Evolutionary conservation across 2,888 invertebrate species (phyloP).

Genomic region (Hemicrepidius hirtus): DNA sequence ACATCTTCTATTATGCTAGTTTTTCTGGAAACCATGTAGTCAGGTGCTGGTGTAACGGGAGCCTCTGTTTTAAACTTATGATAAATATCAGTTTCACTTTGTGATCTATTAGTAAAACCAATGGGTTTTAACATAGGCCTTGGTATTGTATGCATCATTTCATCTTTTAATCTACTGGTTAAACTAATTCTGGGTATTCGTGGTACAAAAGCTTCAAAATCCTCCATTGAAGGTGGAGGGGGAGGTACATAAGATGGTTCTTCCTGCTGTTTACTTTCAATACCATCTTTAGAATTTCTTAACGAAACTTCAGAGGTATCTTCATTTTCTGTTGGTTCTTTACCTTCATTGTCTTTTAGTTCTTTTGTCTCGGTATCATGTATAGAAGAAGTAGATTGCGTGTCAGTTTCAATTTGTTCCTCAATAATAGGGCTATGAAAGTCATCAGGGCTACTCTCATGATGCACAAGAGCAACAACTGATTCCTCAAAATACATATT

Average conservation of each 20-base stretch:
- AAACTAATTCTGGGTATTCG: slow-evolving; percentile 26
- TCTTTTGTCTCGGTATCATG: background rate
- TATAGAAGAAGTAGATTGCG: background rate
- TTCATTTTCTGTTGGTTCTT: too few relatives aligned
- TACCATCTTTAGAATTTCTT: background rate
- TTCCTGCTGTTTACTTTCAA: background rate
- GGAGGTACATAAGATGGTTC: slow-evolving; percentile 20
- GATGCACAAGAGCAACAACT: slow-evolving; percentile 76
- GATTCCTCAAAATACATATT: slow-evolving; percentile 70
- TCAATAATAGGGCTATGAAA: slow-evolving; percentile 44
- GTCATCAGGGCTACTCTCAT: slow-evolving; percentile 71
- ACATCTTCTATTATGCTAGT: slow-evolving; percentile 29
- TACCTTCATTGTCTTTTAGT: background rate
- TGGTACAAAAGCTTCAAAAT: slow-evolving; percentile 50
- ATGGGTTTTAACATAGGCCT: slow-evolving; percentile 1
- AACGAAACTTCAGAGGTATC: background rate
- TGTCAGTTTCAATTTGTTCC: slow-evolving; percentile 26
- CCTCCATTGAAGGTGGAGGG: slow-evolving; percentile 56
- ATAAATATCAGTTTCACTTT: slow-evolving; percentile 16
- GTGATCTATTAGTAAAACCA: slow-evolving; percentile 8
- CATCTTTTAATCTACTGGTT: background rate
- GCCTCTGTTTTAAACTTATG: background rate
- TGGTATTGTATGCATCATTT: background rate
- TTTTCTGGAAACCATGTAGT: slow-evolving; percentile 22
- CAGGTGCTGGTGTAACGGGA: slow-evolving; percentile 18